Percentiles rank a stretch among this genome's conserved stretches.
phyloP scores from a whole-genome alignment of 2,888 invertebrate species.

The Agrotis puta region DNA sequence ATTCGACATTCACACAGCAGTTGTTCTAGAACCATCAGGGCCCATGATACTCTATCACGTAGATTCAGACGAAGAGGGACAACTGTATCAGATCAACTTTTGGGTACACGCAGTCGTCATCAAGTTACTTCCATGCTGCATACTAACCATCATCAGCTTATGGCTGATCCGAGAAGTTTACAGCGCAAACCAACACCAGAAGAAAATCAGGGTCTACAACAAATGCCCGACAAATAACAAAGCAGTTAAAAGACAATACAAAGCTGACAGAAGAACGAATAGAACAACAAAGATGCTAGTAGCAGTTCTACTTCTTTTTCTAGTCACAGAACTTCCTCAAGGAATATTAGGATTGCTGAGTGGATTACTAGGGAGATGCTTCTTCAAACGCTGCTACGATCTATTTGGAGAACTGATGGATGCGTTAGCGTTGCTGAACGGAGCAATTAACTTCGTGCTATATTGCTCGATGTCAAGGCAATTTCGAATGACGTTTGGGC shows the following conservation, averaged over 20 bases:
- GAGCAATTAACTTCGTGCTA: conserved; percentile 97
- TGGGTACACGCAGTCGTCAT: conserved; percentile 96
- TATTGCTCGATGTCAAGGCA: conserved; percentile 98
- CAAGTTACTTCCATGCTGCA: conserved; percentile 95
- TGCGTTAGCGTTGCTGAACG: conserved; percentile 96
- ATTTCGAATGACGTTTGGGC: conserved; percentile 93
- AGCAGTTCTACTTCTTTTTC: conserved; percentile 96
- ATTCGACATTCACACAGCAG: conserved; percentile 88
- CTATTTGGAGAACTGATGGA: conserved; percentile 97
- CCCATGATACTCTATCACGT: conserved; percentile 87
- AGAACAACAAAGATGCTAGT: conserved; percentile 97
- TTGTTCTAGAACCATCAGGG: conserved; percentile 88
- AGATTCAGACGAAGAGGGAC: conserved; percentile 91
- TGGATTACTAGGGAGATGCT: conserved; percentile 91
- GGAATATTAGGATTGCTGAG: conserved; percentile 91
- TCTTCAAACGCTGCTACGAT: conserved; percentile 95
- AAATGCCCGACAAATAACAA: conserved; percentile 84
- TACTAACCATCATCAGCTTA: conserved; percentile 93
- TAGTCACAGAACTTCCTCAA: conserved; percentile 97
- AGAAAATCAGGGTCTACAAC: conserved; percentile 89
- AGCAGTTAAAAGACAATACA: conserved; percentile 82
- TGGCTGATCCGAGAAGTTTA: conserved; percentile 94
- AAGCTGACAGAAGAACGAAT: conserved; percentile 90
- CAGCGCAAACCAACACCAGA: conserved; percentile 93
- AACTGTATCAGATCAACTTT: conserved; percentile 93